Evolutionary conservation across 1,140 invertebrate species (phyloP), one percentile per base, ranked within the genome.

Genomic region (Bombus pyrosoma): DNA sequence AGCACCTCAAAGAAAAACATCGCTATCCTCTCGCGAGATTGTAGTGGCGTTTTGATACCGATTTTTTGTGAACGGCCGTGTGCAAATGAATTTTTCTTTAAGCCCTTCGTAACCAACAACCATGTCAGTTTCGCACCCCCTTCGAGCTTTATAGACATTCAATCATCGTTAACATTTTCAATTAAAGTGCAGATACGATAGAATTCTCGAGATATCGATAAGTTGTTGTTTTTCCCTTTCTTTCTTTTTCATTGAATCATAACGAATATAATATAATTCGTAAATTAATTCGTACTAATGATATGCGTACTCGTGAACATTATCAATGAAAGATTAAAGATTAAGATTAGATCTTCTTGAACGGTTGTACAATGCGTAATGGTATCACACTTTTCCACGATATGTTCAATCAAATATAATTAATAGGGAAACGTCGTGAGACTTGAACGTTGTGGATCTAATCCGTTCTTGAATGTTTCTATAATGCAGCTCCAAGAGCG

Each of bases 371-470:
- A 83, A 82, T 90, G 85, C 64, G 10, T 28, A 71, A 53, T 81
- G 62, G 41, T 89, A 89, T 89, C 85, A 86, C 85, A 59, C 59
- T 53, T 89, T 71, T 62, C 76, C 83, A 85, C 89, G 89, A 90
- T 90, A 90, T 90, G 89, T 90, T 89, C 81, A 90, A 90, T 90
- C 72, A 85, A 90, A 90, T 90, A 72, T 75, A 90, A 78, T 71
- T 69, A 86, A 89, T 77, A 80, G 59, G 69, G 32, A 71, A 86
- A 76, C 32, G n/a, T 37, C 25, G 62, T 22, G 37, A 39, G 37
- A 69, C 34, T 74, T 28, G 71, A 86, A 86, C 32, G 37, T 62
- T 71, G 59, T 57, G 75, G 82, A 78, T 59, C 32, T 85, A 80
- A 72, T 85, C 68, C 68, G 68, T 80, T 80, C 66, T 85, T 85